A percentile compares a stretch with the other conserved stretches of the same genome.
Conservation (phyloP, 1,140 invertebrate genomes). For the Drosophila nebulosa region DNA sequence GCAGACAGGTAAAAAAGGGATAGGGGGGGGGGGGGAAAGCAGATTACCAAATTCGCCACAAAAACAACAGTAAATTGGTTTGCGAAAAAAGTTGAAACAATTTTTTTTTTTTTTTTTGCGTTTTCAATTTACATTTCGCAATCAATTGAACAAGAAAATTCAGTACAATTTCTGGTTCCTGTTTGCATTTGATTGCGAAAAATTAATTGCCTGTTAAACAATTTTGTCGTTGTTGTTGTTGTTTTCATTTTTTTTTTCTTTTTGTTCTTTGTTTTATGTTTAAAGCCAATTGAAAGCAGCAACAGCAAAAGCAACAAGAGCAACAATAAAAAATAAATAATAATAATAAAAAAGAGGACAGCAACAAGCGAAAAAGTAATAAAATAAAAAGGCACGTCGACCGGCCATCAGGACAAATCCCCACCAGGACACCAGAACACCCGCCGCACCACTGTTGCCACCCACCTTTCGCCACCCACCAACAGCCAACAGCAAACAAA, state of each 20-base stretch:
- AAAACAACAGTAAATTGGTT: neutral
- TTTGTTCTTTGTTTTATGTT: constrained; percentile 4
- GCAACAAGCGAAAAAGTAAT: constrained; percentile 60
- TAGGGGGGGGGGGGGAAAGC: no score
- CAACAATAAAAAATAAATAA: constrained; percentile 35
- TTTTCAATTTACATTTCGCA: neutral
- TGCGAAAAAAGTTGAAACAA: neutral
- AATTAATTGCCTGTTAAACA: constrained; percentile 38
- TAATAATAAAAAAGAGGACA: constrained; percentile 64
- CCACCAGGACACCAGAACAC: neutral
- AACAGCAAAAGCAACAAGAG: neutral
- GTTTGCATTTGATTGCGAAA: neutral
- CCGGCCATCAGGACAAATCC: constrained; percentile 6
- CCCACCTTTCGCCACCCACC: neutral
- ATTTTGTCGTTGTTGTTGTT: neutral
- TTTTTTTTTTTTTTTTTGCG: no score
- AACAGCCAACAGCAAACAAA: neutral
- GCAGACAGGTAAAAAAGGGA: no score
- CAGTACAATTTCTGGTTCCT: neutral
- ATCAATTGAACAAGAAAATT: neutral
- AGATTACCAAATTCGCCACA: no score
- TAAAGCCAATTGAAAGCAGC: constrained; percentile 16
- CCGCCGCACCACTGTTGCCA: neutral
- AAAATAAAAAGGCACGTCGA: constrained; percentile 43
- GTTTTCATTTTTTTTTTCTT: neutral